A percentile compares a stretch with the other conserved stretches of the same genome.
phyloP scores from a whole-genome alignment of 2,888 invertebrate species.

The Euclidia mi region DNA sequence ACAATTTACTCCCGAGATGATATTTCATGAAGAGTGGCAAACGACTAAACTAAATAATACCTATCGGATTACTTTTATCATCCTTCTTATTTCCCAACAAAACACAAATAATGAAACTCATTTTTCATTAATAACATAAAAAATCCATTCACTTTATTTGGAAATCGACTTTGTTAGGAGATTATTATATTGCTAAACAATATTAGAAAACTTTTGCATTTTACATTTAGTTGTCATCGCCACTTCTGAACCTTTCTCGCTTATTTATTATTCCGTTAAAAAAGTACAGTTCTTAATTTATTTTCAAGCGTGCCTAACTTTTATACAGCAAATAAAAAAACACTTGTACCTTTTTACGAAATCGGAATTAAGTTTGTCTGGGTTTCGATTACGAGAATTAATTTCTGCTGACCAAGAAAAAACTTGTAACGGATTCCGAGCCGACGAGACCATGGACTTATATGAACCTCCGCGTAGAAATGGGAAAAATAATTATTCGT shows the following conservation, averaged over 20 bases:
- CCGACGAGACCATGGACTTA: slow-evolving; percentile 62
- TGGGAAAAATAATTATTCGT: slow-evolving; percentile 63
- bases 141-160: slow-evolving; percentile 9
- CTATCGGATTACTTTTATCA: slow-evolving; percentile 30
- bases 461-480: slow-evolving; percentile 57
- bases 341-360: slow-evolving; percentile 38
- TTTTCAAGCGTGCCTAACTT: slow-evolving; percentile 8
- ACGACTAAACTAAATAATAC: slow-evolving; percentile 43
- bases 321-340: slow-evolving; percentile 20
- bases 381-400: slow-evolving; percentile 64
- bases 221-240: slow-evolving; percentile 21
- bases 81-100: slow-evolving; percentile 23
- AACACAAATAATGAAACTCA: slow-evolving; percentile 4
- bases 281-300: slow-evolving; percentile 20
- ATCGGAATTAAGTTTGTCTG: slow-evolving; percentile 53
- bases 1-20: slow-evolving; percentile 58
- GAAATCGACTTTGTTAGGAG: neutral
- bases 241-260: slow-evolving; percentile 19
- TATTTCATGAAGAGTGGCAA: slow-evolving; percentile 50
- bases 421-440: slow-evolving; percentile 59
- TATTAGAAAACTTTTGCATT: slow-evolving; percentile 21
- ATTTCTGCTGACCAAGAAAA: slow-evolving; percentile 66
- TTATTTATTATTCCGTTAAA: slow-evolving; percentile 34
- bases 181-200: slow-evolving; percentile 3
- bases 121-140: slow-evolving; percentile 24